Percentiles rank a stretch among this genome's conserved stretches.
Conservation (phyloP, 2,888 invertebrate genomes). For the Leptinotarsa haldemani region DNA sequence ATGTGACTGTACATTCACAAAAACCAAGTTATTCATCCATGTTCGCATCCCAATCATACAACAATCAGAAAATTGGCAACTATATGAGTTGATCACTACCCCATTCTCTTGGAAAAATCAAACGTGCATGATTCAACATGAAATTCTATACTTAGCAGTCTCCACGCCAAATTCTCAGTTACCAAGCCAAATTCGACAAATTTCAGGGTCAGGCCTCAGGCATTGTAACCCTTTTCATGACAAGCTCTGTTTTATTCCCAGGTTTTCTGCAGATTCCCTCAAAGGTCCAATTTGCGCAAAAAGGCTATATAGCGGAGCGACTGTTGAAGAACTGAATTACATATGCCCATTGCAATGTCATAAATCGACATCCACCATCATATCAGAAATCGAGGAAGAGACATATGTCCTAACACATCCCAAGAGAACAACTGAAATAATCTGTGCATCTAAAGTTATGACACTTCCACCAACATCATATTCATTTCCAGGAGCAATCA, state of each 20-base stretch:
- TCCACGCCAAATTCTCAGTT: background rate
- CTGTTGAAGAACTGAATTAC: conserved; percentile 38
- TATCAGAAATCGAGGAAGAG: conserved; percentile 40
- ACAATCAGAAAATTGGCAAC: conserved; percentile 28
- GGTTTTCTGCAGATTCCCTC: conserved; percentile 36
- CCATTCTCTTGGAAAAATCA: conserved; percentile 45
- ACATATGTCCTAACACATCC: conserved; percentile 38
- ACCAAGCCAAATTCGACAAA: conserved; percentile 35
- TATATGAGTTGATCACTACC: conserved; percentile 37
- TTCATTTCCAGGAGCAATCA: too few species aligned
- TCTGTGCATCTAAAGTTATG: too few species aligned
- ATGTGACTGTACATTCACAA: conserved; percentile 39
- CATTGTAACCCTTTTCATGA: conserved; percentile 38
- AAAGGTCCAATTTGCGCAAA: conserved; percentile 40
- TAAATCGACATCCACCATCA: conserved; percentile 29
- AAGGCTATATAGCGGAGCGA: conserved; percentile 34
- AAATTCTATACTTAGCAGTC: conserved; percentile 16
- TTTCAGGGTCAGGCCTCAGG: conserved; percentile 37
- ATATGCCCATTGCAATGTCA: conserved; percentile 44
- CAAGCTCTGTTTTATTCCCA: conserved; percentile 41
- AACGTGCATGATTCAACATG: conserved; percentile 40
- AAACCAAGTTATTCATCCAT: conserved; percentile 24
- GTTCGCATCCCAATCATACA: conserved; percentile 35
- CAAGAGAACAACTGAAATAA: background rate
- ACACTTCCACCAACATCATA: too few species aligned